phyloP scores from a whole-genome alignment of 2,888 invertebrate species.

The Pheosia tremula region DNA sequence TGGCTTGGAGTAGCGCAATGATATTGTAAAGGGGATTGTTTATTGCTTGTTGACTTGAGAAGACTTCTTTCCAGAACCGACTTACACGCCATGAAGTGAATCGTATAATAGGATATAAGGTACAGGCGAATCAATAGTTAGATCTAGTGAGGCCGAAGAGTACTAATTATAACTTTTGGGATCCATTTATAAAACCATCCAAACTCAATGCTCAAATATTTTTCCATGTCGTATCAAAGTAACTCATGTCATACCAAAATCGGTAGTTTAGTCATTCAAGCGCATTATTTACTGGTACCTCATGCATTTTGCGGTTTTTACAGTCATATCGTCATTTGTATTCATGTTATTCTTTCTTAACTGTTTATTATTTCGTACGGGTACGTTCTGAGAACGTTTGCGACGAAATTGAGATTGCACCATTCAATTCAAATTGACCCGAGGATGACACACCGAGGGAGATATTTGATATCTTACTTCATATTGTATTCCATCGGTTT shows the following conservation, averaged over 20 bases:
- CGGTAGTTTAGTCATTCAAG: not conserved
- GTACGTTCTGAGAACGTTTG: slow-evolving; percentile 43
- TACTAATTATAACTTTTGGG: no score
- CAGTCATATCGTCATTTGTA: slow-evolving; percentile 2
- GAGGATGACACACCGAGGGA: slow-evolving; percentile 41
- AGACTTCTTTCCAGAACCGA: not conserved
- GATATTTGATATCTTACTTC: slow-evolving; percentile 41
- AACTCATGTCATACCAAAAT: no score
- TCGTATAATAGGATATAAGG: no score
- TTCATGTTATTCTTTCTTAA: slow-evolving; percentile 19
- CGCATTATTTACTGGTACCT: not conserved
- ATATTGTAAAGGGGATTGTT: not conserved
- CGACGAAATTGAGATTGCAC: slow-evolving; percentile 49
- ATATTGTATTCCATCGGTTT: slow-evolving; percentile 5
- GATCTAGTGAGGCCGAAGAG: no score
- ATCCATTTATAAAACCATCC: no score
- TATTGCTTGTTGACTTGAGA: not conserved
- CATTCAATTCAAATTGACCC: slow-evolving; percentile 64
- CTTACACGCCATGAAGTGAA: no score
- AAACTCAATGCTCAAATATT: not conserved
- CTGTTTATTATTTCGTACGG: slow-evolving; percentile 42
- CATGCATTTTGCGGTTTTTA: not conserved
- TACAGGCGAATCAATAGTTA: no score
- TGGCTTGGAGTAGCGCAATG: not conserved
- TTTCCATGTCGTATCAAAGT: no score